Conservation (phyloP, 2,797 vertebrate genomes). For the Gymnoscopelus microlampas region DNA sequence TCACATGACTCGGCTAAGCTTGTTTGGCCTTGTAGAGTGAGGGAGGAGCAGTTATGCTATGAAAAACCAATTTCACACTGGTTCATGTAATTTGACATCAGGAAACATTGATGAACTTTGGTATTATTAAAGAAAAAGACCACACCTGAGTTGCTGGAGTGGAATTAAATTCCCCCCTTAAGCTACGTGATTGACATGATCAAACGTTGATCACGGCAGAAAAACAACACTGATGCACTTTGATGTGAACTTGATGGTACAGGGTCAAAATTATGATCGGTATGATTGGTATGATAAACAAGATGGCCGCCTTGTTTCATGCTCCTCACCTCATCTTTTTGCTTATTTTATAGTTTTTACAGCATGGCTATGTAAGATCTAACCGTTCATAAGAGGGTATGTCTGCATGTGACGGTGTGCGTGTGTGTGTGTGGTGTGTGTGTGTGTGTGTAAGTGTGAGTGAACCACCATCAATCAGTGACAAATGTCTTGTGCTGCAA, state of each 20-base stretch:
- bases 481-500: too few species aligned
- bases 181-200: slow-evolving; percentile 10
- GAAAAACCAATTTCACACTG: slow-evolving; percentile 18
- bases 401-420: too few species aligned
- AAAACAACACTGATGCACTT: background rate
- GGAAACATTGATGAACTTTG: slow-evolving; percentile 44
- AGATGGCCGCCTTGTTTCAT: too few species aligned
- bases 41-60: slow-evolving; percentile 18
- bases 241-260: background rate
- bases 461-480: too few species aligned
- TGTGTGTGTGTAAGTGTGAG: too few species aligned
- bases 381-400: too few species aligned
- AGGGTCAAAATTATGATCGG: background rate
- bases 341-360: too few species aligned
- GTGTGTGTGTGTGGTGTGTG: too few species aligned
- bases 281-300: too few species aligned
- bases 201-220: slow-evolving; percentile 9
- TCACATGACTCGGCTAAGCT: slow-evolving; percentile 25
- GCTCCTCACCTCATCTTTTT: too few species aligned
- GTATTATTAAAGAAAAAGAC: slow-evolving; percentile 27
- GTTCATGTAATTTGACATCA: slow-evolving; percentile 33
- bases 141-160: slow-evolving; percentile 37
- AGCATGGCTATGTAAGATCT: too few species aligned
- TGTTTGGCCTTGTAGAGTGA: slow-evolving; percentile 31
- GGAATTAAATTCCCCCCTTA: slow-evolving; percentile 25